A percentile compares a stretch with the other conserved stretches of the same genome.
phyloP scores from a whole-genome alignment of 2,888 invertebrate genomes.

The Hydraecia micacea region DNA sequence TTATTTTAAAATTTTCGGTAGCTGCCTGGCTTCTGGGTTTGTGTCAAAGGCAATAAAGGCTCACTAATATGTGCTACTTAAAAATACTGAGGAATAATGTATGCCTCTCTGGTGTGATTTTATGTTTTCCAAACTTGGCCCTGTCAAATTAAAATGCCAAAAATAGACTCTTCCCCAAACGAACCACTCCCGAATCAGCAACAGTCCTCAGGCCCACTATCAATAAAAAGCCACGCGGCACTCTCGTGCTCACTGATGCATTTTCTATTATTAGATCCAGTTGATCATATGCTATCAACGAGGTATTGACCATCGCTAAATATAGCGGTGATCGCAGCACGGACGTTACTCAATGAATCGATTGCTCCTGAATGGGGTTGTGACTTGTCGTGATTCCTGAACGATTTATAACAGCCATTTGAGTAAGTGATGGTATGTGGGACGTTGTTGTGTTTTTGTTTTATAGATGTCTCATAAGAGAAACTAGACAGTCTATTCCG shows the following conservation, averaged over 20 bases:
- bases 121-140: neutral
- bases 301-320: slow-evolving; percentile 77
- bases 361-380: slow-evolving; percentile 57
- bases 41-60: neutral
- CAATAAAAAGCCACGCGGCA: slow-evolving; percentile 68
- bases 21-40: neutral
- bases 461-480: neutral
- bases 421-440: slow-evolving; percentile 28
- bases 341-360: slow-evolving; percentile 67
- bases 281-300: slow-evolving; percentile 71
- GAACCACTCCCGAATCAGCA: slow-evolving; percentile 12
- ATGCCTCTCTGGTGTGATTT: neutral
- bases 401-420: slow-evolving; percentile 34
- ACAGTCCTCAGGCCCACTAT: slow-evolving; percentile 49
- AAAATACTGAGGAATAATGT: neutral
- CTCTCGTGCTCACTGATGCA: slow-evolving; percentile 75
- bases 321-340: slow-evolving; percentile 76
- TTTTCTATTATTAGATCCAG: slow-evolving; percentile 82
- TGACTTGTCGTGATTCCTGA: slow-evolving; percentile 43
- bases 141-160: neutral
- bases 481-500: too few species aligned
- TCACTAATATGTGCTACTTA: neutral
- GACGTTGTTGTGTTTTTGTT: neutral
- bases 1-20: too few species aligned
- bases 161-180: slow-evolving; percentile 23